These are phyloP conservation scores for Vanessa tameamea DNA, from an alignment of 1,140 invertebrate genomes.

Conservation along the genomic window DNA sequence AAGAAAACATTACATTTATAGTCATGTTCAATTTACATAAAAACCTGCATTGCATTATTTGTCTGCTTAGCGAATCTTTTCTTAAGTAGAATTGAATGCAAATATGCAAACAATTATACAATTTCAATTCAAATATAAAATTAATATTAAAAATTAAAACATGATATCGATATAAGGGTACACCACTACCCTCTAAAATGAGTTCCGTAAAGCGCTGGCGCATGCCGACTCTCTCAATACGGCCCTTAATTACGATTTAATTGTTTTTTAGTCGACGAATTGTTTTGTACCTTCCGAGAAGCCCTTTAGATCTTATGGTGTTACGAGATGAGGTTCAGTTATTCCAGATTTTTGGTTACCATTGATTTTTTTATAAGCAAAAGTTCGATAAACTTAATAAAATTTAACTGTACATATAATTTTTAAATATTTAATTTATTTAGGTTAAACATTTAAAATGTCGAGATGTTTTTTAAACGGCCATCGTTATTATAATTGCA, in stretches of 20 bases:
- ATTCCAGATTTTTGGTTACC: slow-evolving; percentile 53
- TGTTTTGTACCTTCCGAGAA: slow-evolving; percentile 65
- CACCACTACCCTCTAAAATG: slow-evolving; percentile 57
- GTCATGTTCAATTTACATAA: slow-evolving; percentile 29
- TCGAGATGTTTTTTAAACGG: background rate
- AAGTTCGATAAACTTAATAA: slow-evolving; percentile 45
- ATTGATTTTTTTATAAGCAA: slow-evolving; percentile 46
- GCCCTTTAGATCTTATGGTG: slow-evolving; percentile 51
- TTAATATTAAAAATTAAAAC: background rate
- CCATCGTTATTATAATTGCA: background rate
- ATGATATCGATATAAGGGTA: slow-evolving; percentile 25
- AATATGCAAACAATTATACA: no score
- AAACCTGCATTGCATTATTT: slow-evolving; percentile 16
- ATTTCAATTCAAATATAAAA: background rate
- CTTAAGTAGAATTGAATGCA: background rate
- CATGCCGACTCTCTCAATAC: slow-evolving; percentile 69
- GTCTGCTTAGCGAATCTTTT: background rate
- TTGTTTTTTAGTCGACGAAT: slow-evolving; percentile 73
- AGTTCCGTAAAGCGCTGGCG: slow-evolving; percentile 57
- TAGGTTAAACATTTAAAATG: background rate
- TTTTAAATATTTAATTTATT: background rate
- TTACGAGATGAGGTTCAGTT: slow-evolving; percentile 46
- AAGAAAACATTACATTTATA: slow-evolving; percentile 12
- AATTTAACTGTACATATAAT: background rate
- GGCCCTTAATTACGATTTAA: slow-evolving; percentile 77